Evolutionary conservation across 2,888 invertebrate genomes (phyloP).

Genomic region (Chaitophorus viminalis): DNA sequence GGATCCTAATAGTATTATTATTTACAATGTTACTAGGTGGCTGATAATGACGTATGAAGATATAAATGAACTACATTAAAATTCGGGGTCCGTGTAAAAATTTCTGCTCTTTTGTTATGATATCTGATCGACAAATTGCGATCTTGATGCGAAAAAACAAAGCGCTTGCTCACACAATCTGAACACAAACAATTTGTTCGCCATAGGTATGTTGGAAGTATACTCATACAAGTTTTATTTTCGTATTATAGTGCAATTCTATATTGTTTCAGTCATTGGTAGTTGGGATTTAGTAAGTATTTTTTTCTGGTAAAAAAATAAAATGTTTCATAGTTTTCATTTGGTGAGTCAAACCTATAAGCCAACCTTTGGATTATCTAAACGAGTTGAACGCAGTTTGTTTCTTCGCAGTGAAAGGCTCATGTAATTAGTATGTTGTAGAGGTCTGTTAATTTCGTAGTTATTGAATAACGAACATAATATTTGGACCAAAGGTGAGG

Average conservation of each 20-base stretch:
- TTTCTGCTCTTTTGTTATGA: not conserved
- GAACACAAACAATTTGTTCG: no score
- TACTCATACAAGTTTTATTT: no score
- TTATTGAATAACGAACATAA: not conserved
- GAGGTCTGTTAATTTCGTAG: constrained; percentile 9
- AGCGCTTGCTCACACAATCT: no score
- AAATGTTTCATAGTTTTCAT: not conserved
- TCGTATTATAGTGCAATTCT: no score
- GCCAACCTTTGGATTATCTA: not conserved
- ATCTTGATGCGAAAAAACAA: no score
- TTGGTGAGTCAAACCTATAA: not conserved
- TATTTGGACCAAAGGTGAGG: constrained; percentile 26
- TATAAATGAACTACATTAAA: not conserved
- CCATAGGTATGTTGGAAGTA: no score
- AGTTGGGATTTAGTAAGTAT: not conserved
- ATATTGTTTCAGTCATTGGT: not conserved
- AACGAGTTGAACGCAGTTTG: not conserved
- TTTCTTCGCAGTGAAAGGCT: not conserved
- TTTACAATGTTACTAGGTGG: no score
- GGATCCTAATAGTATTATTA: no score
- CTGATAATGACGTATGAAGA: no score
- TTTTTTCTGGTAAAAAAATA: not conserved
- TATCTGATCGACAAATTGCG: not conserved
- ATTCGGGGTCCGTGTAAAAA: not conserved
- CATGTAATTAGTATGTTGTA: not conserved